Percentiles rank a stretch among this genome's conserved stretches.
Evolutionary conservation across 92 coral and sea anemone species (phyloP).

Genomic region (Galaxea fascicularis): DNA sequence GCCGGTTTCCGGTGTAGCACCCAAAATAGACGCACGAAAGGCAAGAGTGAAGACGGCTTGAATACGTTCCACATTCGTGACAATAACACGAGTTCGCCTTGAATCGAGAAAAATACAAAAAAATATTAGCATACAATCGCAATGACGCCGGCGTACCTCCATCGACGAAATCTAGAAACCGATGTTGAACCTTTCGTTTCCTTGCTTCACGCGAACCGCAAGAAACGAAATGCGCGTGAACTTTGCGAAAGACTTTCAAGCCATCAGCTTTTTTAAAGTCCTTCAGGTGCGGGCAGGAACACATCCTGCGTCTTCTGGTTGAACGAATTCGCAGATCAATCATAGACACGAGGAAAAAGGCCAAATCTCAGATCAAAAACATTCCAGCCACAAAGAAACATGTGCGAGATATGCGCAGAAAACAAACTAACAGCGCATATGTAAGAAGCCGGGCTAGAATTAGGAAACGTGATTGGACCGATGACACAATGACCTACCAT

Average conservation of each 20-base stretch:
- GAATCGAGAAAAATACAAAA: slow-evolving; percentile 44
- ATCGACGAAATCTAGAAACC: slow-evolving; percentile 45
- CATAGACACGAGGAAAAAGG: slow-evolving; percentile 45
- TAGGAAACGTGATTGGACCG: slow-evolving; percentile 58
- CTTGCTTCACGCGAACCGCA: slow-evolving; percentile 93
- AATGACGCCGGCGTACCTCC: slow-evolving; percentile 11
- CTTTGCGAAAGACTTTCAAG: slow-evolving; percentile 88
- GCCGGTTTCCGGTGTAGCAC: slow-evolving; percentile 96
- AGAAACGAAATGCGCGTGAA: slow-evolving; percentile 87
- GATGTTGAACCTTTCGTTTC: slow-evolving; percentile 89
- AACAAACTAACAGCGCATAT: slow-evolving; percentile 40
- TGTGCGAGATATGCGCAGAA: slow-evolving; percentile 81
- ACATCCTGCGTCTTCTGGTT: slow-evolving; percentile 66
- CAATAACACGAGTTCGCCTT: slow-evolving; percentile 87
- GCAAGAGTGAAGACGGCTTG: slow-evolving; percentile 96
- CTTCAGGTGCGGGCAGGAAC: slow-evolving; percentile 86
- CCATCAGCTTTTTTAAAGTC: slow-evolving; percentile 89
- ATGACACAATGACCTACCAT: slow-evolving; percentile 56
- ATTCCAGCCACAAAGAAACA: slow-evolving; percentile 65
- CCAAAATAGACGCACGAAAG: slow-evolving; percentile 97
- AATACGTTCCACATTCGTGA: slow-evolving; percentile 95
- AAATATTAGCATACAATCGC: slow-evolving; percentile 2
- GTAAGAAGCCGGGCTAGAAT: slow-evolving; percentile 20
- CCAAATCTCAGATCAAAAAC: slow-evolving; percentile 20
- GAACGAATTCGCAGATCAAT: slow-evolving; percentile 37